These are phyloP conservation scores for Brachionus rubens DNA, from an alignment of 1,140 invertebrate genomes.

Conservation along the genomic window DNA sequence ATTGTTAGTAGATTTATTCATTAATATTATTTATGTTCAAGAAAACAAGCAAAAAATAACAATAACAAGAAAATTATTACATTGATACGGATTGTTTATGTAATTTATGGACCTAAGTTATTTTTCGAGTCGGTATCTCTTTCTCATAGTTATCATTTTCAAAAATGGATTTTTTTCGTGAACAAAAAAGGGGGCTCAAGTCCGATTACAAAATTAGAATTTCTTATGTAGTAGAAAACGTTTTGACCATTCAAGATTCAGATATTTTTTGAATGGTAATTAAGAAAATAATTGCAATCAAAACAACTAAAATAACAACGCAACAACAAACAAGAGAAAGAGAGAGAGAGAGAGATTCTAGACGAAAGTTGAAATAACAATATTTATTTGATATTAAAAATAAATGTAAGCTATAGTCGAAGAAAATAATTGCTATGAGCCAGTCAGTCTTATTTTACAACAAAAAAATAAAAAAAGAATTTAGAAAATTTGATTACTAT, in stretches of 20 bases:
- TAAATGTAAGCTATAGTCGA: constrained; percentile 24
- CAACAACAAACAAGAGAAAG: constrained; percentile 31
- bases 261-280: constrained; percentile 24
- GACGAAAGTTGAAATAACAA: constrained; percentile 34
- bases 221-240: too few species aligned
- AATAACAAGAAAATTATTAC: not conserved
- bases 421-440: not conserved
- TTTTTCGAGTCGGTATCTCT: too few species aligned
- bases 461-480: too few species aligned
- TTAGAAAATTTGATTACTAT: too few species aligned
- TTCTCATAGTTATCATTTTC: too few species aligned
- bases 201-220: too few species aligned
- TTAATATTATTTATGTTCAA: too few species aligned
- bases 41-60: too few species aligned
- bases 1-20: too few species aligned
- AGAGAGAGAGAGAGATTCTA: too few species aligned
- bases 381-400: constrained; percentile 35
- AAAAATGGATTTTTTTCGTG: too few species aligned
- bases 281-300: constrained; percentile 40
- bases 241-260: not conserved
- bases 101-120: not conserved
- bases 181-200: too few species aligned
- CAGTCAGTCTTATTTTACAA: not conserved
- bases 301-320: constrained; percentile 40
- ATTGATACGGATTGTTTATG: constrained; percentile 23